Evolutionary conservation across 2,113 vertebrate genomes (phyloP).

Genomic region (Edolisoma coerulescens): DNA sequence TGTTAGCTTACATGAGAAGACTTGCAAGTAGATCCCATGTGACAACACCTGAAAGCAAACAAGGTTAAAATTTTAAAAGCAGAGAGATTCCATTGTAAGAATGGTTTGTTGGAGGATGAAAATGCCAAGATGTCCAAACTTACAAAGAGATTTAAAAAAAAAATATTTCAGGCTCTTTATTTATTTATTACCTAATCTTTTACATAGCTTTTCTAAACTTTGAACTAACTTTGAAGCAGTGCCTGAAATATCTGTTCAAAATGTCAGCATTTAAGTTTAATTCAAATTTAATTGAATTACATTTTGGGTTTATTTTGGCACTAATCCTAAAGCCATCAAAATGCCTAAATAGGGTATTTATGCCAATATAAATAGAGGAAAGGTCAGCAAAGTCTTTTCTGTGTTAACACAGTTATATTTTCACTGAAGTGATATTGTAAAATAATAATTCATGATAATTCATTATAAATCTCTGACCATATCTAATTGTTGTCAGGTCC

Average conservation of each 20-base stretch:
- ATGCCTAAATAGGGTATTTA: not conserved
- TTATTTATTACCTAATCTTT: not conserved
- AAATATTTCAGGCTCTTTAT: not conserved
- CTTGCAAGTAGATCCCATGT: not conserved
- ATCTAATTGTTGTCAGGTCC: not conserved
- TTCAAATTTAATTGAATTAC: not conserved
- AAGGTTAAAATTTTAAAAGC: not conserved
- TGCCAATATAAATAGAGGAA: not conserved
- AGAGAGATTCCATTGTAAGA: not conserved
- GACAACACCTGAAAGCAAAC: not conserved
- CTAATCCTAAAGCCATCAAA: not conserved
- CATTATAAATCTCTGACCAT: not conserved
- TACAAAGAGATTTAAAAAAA: not conserved
- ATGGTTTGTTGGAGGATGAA: not conserved
- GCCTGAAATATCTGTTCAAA: not conserved
- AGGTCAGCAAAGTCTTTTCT: not conserved
- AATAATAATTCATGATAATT: not conserved
- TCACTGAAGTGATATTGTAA: not conserved
- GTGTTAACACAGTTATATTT: not conserved
- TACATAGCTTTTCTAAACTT: not conserved
- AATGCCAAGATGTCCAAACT: not conserved
- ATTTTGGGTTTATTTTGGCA: not conserved
- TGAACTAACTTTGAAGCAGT: not conserved
- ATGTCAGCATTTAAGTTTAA: not conserved
- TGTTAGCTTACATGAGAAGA: not conserved